Evolutionary conservation across 2,888 invertebrate species (phyloP).

Genomic region (Protodeltote pygarga): DNA sequence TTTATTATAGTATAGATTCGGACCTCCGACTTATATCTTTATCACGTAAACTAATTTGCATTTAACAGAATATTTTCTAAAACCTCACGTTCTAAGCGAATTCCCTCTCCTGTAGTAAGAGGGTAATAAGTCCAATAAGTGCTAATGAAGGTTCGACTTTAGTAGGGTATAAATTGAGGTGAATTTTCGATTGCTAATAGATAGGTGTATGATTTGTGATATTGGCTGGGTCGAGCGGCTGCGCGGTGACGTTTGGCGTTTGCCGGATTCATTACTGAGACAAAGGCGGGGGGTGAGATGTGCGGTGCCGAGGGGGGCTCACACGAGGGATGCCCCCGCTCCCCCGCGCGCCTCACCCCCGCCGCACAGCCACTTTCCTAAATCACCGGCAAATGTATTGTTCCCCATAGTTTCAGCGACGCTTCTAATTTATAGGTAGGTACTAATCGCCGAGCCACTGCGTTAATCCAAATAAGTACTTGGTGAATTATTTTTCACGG

Average conservation of each 20-base stretch:
- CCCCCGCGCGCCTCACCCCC: conserved; percentile 36
- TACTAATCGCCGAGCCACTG: conserved; percentile 44
- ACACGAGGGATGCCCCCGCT: conserved; percentile 55
- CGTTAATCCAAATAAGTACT: conserved; percentile 50
- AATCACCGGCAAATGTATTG: conserved; percentile 82
- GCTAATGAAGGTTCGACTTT: conserved; percentile 39
- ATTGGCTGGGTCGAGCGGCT: conserved; percentile 68
- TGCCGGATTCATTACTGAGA: conserved; percentile 86
- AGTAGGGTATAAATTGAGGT: conserved; percentile 52
- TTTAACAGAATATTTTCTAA: conserved; percentile 72
- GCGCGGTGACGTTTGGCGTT: conserved; percentile 82
- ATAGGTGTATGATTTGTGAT: conserved; percentile 73
- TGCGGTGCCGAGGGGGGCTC: conserved; percentile 41
- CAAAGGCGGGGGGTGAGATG: conserved; percentile 68
- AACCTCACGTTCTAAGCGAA: conserved; percentile 77
- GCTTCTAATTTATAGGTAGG: conserved; percentile 45
- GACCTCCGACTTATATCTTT: conserved; percentile 64
- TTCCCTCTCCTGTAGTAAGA: conserved; percentile 43
- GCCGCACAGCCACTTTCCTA: conserved; percentile 79
- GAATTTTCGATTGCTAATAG: conserved; percentile 63
- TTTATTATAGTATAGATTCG: no score
- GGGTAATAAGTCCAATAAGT: conserved; percentile 35
- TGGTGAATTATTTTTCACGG: conserved; percentile 19
- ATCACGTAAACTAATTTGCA: conserved; percentile 76
- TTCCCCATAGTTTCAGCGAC: conserved; percentile 54